Base-by-base conservation (phyloP, 1,140 invertebrate species). In the Caerostris darwini region DNA sequence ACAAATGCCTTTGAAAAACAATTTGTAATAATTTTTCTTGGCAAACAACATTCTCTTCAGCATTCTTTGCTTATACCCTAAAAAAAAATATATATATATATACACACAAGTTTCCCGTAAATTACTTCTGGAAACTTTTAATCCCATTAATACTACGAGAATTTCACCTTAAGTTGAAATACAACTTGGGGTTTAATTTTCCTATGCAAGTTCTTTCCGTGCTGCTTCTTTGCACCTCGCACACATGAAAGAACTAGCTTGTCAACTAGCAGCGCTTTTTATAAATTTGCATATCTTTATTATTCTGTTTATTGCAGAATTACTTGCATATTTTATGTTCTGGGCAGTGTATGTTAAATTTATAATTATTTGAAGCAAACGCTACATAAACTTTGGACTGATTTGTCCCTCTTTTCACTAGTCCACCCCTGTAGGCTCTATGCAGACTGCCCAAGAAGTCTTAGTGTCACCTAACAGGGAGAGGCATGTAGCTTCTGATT, bases 341-440 rank as follows among this genome's bases (percentile, higher is more conserved):
- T 93, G 92, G 92, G 92, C 92, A 93, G 92, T 93, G 61, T 87
- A 57, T 92, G 19, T 19, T 50, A 67, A 93, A 58, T 81, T 59
- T 71, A 56, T 69, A 71, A 89, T 56, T 92, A 77, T 81, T 34
- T 92, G 81, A 83, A 34, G 34, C 19, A n/a, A 92, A 81, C 67
- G 69, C 19, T 17, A 83, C 71, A 56, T 67, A 81, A 85, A 85
- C 5, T 89, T 94, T 94, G 87, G 93, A 94, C 93, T 94, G 69
- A 94, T 56, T 82, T 94, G 93, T 94, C 93, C 89, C 91, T 34
- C 34, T 92, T 94, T 95, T 95, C 97, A 97, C 88, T 97, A 98
- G 98, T 98, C 98, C 94, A 99, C 98, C 92, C 98, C 98, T 90
- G 98, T 99, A 95, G 98, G 98, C 95, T 99, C 98, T 82, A 96